These are phyloP conservation scores for Tryphoninae sp. DNA, from an alignment of 2,888 invertebrate species.

Conservation along the genomic window DNA sequence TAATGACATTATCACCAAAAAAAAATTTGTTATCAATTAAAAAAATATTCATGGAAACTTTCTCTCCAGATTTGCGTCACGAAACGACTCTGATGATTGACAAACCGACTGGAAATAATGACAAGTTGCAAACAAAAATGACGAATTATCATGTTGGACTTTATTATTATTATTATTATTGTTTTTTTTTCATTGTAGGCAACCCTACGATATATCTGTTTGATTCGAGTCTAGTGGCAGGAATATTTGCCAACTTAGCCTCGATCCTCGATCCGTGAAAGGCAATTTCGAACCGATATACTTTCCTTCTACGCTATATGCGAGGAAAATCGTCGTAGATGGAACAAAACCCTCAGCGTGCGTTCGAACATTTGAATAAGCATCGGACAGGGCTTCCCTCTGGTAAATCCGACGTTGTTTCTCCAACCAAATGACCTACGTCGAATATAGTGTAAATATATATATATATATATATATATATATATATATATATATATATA, in stretches of 20 bases:
- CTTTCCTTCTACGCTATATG: not conserved
- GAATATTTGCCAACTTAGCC: conserved; percentile 28
- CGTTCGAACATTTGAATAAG: conserved; percentile 61
- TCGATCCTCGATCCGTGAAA: conserved; percentile 39
- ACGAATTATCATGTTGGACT: not conserved
- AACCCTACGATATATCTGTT: not conserved
- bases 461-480: conserved; percentile 26
- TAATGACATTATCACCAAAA: not conserved
- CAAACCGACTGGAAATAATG: too few relatives aligned
- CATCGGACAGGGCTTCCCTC: conserved; percentile 40
- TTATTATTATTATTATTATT: not conserved
- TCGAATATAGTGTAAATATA: conserved; percentile 52
- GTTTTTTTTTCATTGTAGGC: not conserved
- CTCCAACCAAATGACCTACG: conserved; percentile 65
- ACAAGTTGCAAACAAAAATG: not conserved
- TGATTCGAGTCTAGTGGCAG: conserved; percentile 1
- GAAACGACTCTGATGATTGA: too few relatives aligned
- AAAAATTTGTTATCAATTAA: too few relatives aligned
- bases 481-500: conserved; percentile 26
- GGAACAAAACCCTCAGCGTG: conserved; percentile 12
- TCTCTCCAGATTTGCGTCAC: too few relatives aligned
- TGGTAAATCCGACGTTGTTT: conserved; percentile 59
- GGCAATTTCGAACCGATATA: conserved; percentile 40
- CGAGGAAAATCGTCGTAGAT: conserved; percentile 11
- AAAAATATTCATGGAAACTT: too few relatives aligned